Evolutionary conservation across 1,140 invertebrate genomes (phyloP).

Genomic region (Heliothis subflexa): DNA sequence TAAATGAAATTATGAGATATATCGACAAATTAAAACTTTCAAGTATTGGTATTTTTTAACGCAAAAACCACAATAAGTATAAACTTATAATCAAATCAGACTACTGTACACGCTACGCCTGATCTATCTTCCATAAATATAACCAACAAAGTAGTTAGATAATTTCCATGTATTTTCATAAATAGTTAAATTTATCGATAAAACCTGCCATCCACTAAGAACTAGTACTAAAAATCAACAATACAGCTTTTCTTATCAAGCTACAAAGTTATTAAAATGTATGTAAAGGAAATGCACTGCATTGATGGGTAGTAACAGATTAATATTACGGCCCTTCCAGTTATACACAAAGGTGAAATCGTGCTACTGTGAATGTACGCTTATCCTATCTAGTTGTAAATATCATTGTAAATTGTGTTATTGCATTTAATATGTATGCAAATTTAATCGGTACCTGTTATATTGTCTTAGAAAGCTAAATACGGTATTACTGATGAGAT

Average conservation of each 20-base stretch:
- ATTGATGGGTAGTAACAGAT: conserved; percentile 25
- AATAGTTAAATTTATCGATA: not conserved
- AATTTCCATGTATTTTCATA: not conserved
- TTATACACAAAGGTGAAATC: conserved; percentile 43
- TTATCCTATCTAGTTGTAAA: conserved; percentile 28
- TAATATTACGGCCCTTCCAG: conserved; percentile 29
- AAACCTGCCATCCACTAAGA: not conserved
- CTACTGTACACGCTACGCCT: no score
- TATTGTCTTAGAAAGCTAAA: conserved; percentile 20
- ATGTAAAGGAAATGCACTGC: conserved; percentile 22
- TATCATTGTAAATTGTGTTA: conserved; percentile 24
- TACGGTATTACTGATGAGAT: not conserved
- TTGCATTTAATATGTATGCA: conserved; percentile 42
- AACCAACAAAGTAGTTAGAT: no score
- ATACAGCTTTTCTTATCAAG: conserved; percentile 14
- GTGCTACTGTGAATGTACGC: conserved; percentile 32
- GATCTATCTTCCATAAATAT: no score
- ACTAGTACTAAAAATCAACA: conserved; percentile 5
- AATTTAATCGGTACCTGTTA: conserved; percentile 2
- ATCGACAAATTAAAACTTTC: no score
- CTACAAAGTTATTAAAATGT: conserved; percentile 41
- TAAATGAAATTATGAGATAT: no score
- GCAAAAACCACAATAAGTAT: no score
- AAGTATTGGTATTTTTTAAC: no score
- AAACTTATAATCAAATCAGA: no score